A percentile compares a stretch with the other conserved stretches of the same genome.
These are phyloP conservation scores for Pavo muticus DNA, from an alignment of 2,113 vertebrate genomes.

Conservation along the genomic window DNA sequence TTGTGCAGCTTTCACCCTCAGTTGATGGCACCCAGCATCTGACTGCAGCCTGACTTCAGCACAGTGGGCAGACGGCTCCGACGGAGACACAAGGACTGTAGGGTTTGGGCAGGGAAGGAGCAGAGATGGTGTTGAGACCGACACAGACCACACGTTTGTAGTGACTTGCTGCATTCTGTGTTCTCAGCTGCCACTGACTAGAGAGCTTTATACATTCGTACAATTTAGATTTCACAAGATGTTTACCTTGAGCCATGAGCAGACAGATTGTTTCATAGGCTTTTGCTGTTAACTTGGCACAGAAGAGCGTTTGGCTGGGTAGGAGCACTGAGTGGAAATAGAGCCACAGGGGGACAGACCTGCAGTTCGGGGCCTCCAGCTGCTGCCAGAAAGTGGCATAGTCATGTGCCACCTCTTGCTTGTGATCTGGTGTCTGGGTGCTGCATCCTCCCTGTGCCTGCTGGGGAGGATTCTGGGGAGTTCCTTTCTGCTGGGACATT, in stretches of 20 bases:
- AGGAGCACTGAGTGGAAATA: not conserved
- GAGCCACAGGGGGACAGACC: accelerated
- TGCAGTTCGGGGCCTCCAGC: not conserved
- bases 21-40: not conserved
- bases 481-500: not conserved
- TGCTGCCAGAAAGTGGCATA: not conserved
- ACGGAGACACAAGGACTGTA: accelerated
- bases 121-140: not conserved
- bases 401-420: not conserved
- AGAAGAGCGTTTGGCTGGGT: not conserved
- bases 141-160: not conserved
- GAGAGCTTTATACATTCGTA: not conserved
- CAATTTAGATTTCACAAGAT: not conserved
- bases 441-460: not conserved
- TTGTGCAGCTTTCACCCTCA: not conserved
- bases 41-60: not conserved
- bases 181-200: not conserved
- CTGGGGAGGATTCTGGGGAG: not conserved
- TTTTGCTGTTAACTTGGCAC: not conserved
- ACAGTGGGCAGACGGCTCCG: accelerated
- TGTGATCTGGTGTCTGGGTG: not conserved
- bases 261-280: not conserved
- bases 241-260: not conserved
- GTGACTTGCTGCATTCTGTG: not conserved
- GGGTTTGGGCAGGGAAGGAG: not conserved